Base-by-base conservation (phyloP, 2,113 vertebrate species). In the Alligator mississippiensis region DNA sequence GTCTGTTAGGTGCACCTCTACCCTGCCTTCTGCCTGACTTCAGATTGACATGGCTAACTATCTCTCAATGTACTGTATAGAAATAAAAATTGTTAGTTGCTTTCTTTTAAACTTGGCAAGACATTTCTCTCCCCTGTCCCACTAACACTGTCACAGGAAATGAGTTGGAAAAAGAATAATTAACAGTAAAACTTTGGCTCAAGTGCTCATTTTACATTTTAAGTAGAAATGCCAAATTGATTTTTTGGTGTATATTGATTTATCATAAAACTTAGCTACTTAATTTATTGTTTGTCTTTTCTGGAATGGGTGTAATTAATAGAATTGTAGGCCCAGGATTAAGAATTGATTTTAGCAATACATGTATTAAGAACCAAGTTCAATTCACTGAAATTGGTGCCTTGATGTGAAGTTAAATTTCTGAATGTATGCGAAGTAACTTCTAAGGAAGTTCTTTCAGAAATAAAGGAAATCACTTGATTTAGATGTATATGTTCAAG, bases 201-300 rank as follows among this genome's bases (percentile, higher is more conserved):
- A 77, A 84, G 82, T 83, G 47, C 83, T n/a, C 47, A 66, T 27
- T 82, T 90, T 47, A 28, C 88, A 28, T 82, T 80, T 83, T 18
- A 85, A 88, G 21, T 82, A 61, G 2, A 66, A 91, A 77, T 11
- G 54, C 57, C 58, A 90, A 58, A 19, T 82, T 84, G 2, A 47
- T 47, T 47, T 47, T 47, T 47, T 47, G 47, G 47, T 47, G 77
- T 89, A 4, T 14, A 55, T 38, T 85, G 47, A 90, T 87, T 87
- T 84, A 77, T 82, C 62, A 85, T 82, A 57, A 74, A 85, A 25
- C 3, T 28, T 59, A 8, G 28, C 6, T 66, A 18, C 6, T n/a
- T 11, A 66, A 66, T 30, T 18, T 17, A 66, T 66, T 59, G 89
- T 77, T 78, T 58, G 24, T 60, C 77, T 82, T 66, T 3, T 25